Evolutionary conservation across 1,140 invertebrate genomes (phyloP), one percentile per base, ranked within the genome.

Genomic region (Rhyzopertha dominica): DNA sequence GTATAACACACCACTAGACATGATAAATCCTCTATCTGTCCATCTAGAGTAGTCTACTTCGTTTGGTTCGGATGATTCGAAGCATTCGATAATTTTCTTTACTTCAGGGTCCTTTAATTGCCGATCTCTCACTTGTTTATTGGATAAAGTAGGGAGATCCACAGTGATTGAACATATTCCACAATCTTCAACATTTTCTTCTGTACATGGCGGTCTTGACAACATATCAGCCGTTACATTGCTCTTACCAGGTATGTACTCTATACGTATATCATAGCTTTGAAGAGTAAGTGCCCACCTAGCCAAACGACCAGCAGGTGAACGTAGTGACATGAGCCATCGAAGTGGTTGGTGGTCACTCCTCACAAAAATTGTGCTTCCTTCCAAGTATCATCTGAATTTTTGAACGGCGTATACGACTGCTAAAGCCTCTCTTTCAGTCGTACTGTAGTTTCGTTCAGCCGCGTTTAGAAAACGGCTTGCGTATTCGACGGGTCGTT

Each of bases 341-440:
- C 53, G 57, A 3, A 78, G 45, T 0, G 71, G 56, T 52, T 71
- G 69, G 45, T 78, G 74, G 49, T 80, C 73, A 1, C 71, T 36
- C 32, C 39, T n/a, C 44, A 44, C 8, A 30, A 40, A n/a, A 13
- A 44, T 16, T 16, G n/a, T 35, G 28, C 4, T 28, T 8, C 39
- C 39, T n/a, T 54, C 59, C 5, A 51, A 56, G 24, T 59, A 57
- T 4, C 41, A 58, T 10, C 34, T 35, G 39, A 9, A 46, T 22
- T 63, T 54, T 20, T 62, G 47, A 2, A 72, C 51, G 1, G 62
- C 64, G 49, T 48, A 61, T 5, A 70, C 38, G 5, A 72, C 47
- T 2, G 67, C 68, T 10, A 72, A 47, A 14, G 63, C 65, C 58
- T 77, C 73, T 31, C 62, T 46, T 44, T 77, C 72, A 0, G 65